phyloP scores from a whole-genome alignment of 2,888 invertebrate genomes.

The Zygogramma bicolorata region DNA sequence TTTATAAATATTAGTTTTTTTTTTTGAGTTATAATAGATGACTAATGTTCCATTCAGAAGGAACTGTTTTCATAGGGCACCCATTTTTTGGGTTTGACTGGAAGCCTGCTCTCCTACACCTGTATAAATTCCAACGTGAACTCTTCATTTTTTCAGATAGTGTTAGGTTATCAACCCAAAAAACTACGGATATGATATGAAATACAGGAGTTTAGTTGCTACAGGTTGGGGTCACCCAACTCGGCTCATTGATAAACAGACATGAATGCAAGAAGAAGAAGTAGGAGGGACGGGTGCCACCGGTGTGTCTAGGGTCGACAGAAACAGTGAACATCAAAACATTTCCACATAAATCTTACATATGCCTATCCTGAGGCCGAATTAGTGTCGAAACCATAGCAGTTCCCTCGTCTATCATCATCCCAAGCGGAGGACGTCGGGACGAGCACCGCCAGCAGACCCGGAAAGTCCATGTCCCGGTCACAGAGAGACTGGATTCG shows the following conservation, averaged over 20 bases:
- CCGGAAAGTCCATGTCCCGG: slow-evolving; percentile 45
- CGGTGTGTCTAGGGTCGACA: not conserved
- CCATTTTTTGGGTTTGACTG: too few relatives aligned
- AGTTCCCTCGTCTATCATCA: slow-evolving; percentile 26
- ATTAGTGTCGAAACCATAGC: slow-evolving; percentile 2
- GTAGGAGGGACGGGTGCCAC: slow-evolving; percentile 11
- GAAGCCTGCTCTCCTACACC: too few relatives aligned
- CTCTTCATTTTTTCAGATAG: too few relatives aligned
- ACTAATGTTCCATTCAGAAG: too few relatives aligned
- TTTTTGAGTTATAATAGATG: too few relatives aligned
- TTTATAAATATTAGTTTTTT: too few relatives aligned
- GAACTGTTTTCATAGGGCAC: too few relatives aligned
- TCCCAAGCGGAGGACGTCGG: slow-evolving; percentile 9
- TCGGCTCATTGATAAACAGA: not conserved
- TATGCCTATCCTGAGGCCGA: slow-evolving; percentile 43
- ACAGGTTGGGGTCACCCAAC: too few relatives aligned
- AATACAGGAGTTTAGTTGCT: too few relatives aligned
- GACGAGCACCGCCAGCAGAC: slow-evolving; percentile 17
- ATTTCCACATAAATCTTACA: slow-evolving; percentile 45
- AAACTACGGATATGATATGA: too few relatives aligned
- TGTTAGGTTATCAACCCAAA: too few relatives aligned
- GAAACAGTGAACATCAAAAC: slow-evolving; percentile 36
- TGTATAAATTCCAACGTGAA: too few relatives aligned
- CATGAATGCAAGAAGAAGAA: not conserved
- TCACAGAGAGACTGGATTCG: slow-evolving; percentile 45